Conservation (phyloP, 2,797 vertebrate species). For the Periparus ater region DNA sequence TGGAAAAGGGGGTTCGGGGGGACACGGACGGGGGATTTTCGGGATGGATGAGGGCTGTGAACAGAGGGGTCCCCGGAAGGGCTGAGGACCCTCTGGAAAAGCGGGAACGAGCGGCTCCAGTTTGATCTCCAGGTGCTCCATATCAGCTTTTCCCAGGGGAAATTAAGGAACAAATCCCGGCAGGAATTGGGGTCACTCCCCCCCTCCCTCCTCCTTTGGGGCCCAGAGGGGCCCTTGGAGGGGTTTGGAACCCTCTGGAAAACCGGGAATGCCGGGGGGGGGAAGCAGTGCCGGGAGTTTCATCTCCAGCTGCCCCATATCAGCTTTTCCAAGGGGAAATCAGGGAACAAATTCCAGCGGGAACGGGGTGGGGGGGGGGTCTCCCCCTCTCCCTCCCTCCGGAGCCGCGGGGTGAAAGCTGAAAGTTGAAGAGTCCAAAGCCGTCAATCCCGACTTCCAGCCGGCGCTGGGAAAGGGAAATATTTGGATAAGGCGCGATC, state of each 20-base stretch:
- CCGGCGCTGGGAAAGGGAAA: constrained; percentile 77
- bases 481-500: constrained; percentile 82
- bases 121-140: background rate
- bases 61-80: accelerated
- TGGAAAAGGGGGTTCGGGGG: no score
- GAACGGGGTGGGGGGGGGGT: background rate
- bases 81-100: background rate
- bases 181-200: background rate
- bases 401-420: constrained; percentile 51
- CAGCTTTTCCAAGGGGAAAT: background rate
- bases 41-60: background rate
- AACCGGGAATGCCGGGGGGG: background rate
- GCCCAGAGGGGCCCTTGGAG: no score
- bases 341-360: background rate
- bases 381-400: background rate
- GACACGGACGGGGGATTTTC: no score
- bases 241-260: background rate
- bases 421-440: constrained; percentile 75
- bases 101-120: accelerated
- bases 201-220: background rate
- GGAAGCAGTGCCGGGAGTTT: background rate
- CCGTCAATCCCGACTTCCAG: constrained; percentile 66
- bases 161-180: background rate
- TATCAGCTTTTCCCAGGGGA: background rate
- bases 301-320: background rate